Percentiles rank a stretch among this genome's conserved stretches.
phyloP scores from a whole-genome alignment of 2,113 vertebrate genomes.

The Chionomys nivalis region DNA sequence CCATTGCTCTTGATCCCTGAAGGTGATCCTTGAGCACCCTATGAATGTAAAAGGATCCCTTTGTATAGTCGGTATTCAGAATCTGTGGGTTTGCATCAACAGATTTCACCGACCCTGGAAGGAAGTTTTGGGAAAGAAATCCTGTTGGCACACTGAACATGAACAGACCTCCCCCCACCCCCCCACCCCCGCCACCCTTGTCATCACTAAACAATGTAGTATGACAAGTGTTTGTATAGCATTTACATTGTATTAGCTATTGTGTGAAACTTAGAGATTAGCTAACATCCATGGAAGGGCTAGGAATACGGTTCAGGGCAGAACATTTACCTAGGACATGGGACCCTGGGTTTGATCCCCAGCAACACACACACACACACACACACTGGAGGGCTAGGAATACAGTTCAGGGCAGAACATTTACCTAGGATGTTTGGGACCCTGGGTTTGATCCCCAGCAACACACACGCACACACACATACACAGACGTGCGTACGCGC shows the following conservation, averaged over 20 bases:
- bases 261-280: background rate
- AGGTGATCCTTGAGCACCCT: background rate
- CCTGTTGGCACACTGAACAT: background rate
- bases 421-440: no score
- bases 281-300: background rate
- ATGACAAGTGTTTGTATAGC: background rate
- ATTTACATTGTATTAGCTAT: background rate
- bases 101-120: background rate
- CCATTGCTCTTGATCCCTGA: background rate
- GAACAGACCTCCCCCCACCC: background rate
- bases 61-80: background rate
- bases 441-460: no score
- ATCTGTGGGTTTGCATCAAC: background rate
- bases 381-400: no score
- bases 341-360: background rate
- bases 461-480: no score
- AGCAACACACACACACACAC: background rate
- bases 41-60: background rate
- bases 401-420: no score
- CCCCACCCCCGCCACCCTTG: background rate
- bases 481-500: rapidly evolving
- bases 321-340: background rate
- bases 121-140: background rate
- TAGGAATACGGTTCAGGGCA: background rate
- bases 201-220: background rate